These are phyloP conservation scores for Synanthedon myopaeformis DNA, from an alignment of 2,888 invertebrate genomes.

Conservation along the genomic window DNA sequence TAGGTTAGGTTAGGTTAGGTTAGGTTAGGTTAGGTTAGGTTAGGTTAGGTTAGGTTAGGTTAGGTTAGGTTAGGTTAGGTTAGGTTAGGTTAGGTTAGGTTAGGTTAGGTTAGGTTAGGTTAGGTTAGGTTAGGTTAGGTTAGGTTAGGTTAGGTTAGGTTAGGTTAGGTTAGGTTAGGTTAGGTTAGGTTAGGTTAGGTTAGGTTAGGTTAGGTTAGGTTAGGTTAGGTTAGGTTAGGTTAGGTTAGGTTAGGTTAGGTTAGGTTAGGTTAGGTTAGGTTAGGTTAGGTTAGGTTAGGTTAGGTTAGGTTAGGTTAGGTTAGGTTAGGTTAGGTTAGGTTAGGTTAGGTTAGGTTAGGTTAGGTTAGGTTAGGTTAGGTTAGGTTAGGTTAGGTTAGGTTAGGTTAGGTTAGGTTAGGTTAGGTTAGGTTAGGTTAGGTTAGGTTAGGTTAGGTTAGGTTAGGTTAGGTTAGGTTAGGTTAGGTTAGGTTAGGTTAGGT, in stretches of 20 bases:
- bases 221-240: slow-evolving; percentile 9
- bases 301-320: slow-evolving; percentile 1
- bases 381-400: slow-evolving; percentile 1
- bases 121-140: slow-evolving; percentile 6
- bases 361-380: slow-evolving; percentile 1
- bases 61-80: neutral
- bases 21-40: slow-evolving; percentile 4
- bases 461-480: slow-evolving; percentile 6
- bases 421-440: slow-evolving; percentile 1
- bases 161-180: slow-evolving; percentile 5
- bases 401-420: slow-evolving; percentile 1
- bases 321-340: slow-evolving; percentile 1
- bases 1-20: neutral
- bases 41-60: slow-evolving; percentile 12
- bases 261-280: slow-evolving; percentile 1
- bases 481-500: slow-evolving; percentile 12
- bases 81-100: neutral
- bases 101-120: slow-evolving; percentile 8
- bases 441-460: slow-evolving; percentile 1
- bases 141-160: slow-evolving; percentile 8
- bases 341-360: slow-evolving; percentile 1
- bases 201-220: slow-evolving; percentile 2
- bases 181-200: slow-evolving; percentile 8
- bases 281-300: slow-evolving; percentile 1
- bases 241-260: slow-evolving; percentile 1